Base-by-base conservation (phyloP, 2,797 vertebrate genomes). In the Podarcis lilfordi region DNA sequence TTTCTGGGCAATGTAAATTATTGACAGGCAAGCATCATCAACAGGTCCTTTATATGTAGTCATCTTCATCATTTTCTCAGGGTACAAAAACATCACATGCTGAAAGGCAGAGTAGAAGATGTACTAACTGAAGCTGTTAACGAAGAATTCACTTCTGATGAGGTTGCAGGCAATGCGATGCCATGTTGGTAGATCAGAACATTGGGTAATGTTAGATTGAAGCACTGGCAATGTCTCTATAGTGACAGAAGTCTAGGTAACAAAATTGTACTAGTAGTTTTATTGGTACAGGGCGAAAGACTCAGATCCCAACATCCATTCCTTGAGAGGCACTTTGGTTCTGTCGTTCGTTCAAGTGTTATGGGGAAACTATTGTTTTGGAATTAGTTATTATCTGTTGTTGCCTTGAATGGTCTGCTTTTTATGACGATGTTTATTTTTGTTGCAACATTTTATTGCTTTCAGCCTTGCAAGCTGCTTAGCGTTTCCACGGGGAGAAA, bases 1-100 rank as follows among this genome's bases (percentile, higher is more conserved):
- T 89, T 66, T 37, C 71, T 66, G 71, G 32, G 81, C 15, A 81
- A 76, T 76, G 68, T 78, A 50, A 75, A 66, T 82, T 59, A 55
- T 21, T 77, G 64, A 76, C 25, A 32, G 66, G 15, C 75, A 71
- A 77, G 50, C 50, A 61, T 84, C 35, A 77, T 69, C 79, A 82
- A 69, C 40, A 82, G 55, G n/a, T n/a, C 76, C 7, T 69, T 68
- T 86, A 8, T 27, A 68, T 55, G 32, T 29, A 43, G 23, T 66
- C 35, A 68, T 82, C 17, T 80, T 25, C 25, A 37, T 80, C 43
- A 69, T 71, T 77, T 37, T 75, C 29, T 55, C 4, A 15, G 55
- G 37, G 64, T 59, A 69, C 45, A 68, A 75, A 82, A 23, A 50
- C 27, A 17, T 35, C 59, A 35, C 13, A 43, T 81, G 37, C 32